Percentiles rank a stretch among this genome's conserved stretches.
Conservation (phyloP, 2,888 invertebrate genomes). For the Drosophila pseudotalamancana region DNA sequence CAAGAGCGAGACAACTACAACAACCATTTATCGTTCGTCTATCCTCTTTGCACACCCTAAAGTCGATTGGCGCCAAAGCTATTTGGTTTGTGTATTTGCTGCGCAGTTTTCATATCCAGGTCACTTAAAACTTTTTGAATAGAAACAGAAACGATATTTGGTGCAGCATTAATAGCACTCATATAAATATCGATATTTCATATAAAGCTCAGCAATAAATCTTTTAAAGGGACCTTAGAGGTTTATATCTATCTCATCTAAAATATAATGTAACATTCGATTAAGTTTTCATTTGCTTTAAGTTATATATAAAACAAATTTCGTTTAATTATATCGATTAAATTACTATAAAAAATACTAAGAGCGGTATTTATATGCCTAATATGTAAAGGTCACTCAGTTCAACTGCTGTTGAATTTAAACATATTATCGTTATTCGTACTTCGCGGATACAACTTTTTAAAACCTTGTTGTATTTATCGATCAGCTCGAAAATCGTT, state of each 20-base stretch:
- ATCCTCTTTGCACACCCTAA: background rate
- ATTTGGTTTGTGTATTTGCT: background rate
- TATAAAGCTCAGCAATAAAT: background rate
- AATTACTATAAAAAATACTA: background rate
- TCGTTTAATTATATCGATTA: background rate
- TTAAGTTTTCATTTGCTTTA: too few species aligned
- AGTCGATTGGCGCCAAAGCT: background rate
- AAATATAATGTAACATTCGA: too few species aligned
- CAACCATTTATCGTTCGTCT: slow-evolving; percentile 2
- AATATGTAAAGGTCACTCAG: slow-evolving; percentile 3
- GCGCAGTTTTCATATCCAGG: too few species aligned
- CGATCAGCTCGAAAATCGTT: slow-evolving; percentile 65
- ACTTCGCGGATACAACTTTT: too few species aligned
- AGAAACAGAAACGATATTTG: too few species aligned
- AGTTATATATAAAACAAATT: background rate
- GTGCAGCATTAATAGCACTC: background rate
- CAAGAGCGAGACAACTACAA: slow-evolving; percentile 37
- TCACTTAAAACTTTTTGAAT: too few species aligned
- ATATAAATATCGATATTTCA: slow-evolving; percentile 9
- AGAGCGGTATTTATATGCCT: background rate
- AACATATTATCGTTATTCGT: background rate
- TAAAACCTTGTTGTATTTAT: background rate
- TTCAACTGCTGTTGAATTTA: background rate
- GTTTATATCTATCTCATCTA: too few species aligned
- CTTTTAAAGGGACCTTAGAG: too few species aligned